A percentile compares a stretch with the other conserved stretches of the same genome.
phyloP scores from a whole-genome alignment of 2,888 invertebrate genomes.

The Embidobia sp. region DNA sequence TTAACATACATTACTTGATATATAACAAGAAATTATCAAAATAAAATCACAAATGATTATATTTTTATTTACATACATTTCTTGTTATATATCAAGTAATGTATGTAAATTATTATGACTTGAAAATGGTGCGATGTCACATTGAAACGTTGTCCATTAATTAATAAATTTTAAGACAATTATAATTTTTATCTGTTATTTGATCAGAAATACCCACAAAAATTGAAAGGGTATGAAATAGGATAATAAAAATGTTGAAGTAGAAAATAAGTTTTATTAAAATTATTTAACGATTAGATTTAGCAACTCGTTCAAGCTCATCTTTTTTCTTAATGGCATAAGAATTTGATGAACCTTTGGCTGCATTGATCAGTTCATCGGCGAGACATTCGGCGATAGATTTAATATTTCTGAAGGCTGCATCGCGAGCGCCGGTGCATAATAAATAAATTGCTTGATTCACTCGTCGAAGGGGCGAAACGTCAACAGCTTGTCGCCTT shows the following conservation, averaged over 20 bases:
- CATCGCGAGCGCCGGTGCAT: slow-evolving; percentile 99
- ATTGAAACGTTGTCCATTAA: no score
- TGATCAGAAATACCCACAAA: no score
- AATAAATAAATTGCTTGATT: slow-evolving; percentile 99
- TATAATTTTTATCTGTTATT: no score
- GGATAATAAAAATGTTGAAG: neutral
- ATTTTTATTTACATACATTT: no score
- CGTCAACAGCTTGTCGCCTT: slow-evolving; percentile 99
- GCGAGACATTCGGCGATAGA: slow-evolving; percentile 99
- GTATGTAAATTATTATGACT: no score
- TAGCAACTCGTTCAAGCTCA: slow-evolving; percentile 99
- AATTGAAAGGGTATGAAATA: neutral
- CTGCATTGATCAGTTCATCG: slow-evolving; percentile 99
- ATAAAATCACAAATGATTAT: no score
- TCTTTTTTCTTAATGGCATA: slow-evolving; percentile 99
- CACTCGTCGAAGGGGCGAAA: slow-evolving; percentile 98
- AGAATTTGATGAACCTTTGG: slow-evolving; percentile 99
- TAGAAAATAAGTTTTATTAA: slow-evolving; percentile 42
- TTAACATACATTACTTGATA: no score
- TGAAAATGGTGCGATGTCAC: no score
- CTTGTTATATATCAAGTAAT: no score
- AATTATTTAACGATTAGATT: slow-evolving; percentile 97
- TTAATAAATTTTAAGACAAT: no score
- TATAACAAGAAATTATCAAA: no score
- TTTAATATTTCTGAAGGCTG: slow-evolving; percentile 99